Conservation (phyloP, 2,888 invertebrate genomes). For the Amorpha juglandis region DNA sequence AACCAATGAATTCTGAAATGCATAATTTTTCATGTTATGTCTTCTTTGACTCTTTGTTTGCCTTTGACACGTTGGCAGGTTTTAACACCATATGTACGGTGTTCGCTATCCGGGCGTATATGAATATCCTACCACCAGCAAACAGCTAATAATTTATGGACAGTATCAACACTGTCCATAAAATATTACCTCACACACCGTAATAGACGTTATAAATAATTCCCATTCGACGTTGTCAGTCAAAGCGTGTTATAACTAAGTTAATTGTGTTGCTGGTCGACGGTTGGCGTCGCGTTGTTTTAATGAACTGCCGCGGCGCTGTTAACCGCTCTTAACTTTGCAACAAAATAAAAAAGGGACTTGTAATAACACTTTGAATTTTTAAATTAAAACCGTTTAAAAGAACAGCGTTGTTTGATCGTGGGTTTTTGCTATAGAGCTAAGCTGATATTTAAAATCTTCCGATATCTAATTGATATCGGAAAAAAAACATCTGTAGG, state of each 20-base stretch:
- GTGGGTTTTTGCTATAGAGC: neutral
- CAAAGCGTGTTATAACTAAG: slow-evolving; percentile 23
- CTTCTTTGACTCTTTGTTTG: too few species aligned
- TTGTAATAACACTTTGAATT: slow-evolving; percentile 13
- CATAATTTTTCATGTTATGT: too few species aligned
- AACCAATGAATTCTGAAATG: neutral
- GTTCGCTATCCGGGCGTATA: too few species aligned
- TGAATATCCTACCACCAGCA: too few species aligned
- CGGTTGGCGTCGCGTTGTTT: slow-evolving; percentile 9
- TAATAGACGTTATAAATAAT: slow-evolving; percentile 24
- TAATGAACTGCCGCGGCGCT: slow-evolving; percentile 13
- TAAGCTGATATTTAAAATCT: too few species aligned
- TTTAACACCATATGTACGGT: too few species aligned
- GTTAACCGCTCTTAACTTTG: slow-evolving; percentile 2
- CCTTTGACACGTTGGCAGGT: too few species aligned
- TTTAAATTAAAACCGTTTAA: neutral
- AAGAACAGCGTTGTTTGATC: slow-evolving; percentile 1
- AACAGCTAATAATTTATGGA: slow-evolving; percentile 2
- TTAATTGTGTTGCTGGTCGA: slow-evolving; percentile 9
- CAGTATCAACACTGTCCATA: slow-evolving; percentile 11
- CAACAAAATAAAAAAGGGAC: neutral
- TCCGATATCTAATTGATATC: too few species aligned
- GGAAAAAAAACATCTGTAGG: too few species aligned
- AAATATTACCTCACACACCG: neutral
- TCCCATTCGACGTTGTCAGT: slow-evolving; percentile 19